phyloP scores from a whole-genome alignment of 2,113 vertebrate genomes.

The Acanthisitta chloris region DNA sequence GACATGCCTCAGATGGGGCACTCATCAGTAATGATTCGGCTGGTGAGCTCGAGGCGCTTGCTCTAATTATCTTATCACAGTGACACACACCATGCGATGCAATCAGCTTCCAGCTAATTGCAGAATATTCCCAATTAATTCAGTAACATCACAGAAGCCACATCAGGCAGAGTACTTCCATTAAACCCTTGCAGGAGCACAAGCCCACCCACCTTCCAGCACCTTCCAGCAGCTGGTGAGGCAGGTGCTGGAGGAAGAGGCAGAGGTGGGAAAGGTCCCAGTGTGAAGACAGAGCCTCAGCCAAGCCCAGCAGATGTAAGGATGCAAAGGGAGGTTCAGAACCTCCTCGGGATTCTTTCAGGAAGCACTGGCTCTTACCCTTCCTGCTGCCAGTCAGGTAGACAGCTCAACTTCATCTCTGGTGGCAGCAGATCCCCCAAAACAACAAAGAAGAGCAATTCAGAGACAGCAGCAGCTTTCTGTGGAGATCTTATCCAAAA shows the following conservation, averaged over 20 bases:
- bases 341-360: fast-evolving
- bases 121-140: not conserved
- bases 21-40: not conserved
- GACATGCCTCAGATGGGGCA: fast-evolving
- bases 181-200: not conserved
- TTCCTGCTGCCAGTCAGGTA: not conserved
- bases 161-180: not conserved
- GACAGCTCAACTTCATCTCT: no score
- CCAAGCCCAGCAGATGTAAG: not conserved
- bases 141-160: not conserved
- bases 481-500: not conserved
- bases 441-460: not conserved
- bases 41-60: not conserved
- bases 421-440: not conserved
- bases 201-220: not conserved
- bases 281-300: not conserved
- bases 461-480: not conserved
- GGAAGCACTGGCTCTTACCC: fast-evolving
- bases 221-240: fast-evolving
- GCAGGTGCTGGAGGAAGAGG: not conserved
- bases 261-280: not conserved
- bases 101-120: not conserved
- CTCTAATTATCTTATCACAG: not conserved
- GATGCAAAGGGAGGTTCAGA: not conserved
- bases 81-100: not conserved